Percentiles rank a stretch among this genome's conserved stretches.
Evolutionary conservation across 2,797 vertebrate genomes (phyloP).

Genomic region (Sebastes oblongus): DNA sequence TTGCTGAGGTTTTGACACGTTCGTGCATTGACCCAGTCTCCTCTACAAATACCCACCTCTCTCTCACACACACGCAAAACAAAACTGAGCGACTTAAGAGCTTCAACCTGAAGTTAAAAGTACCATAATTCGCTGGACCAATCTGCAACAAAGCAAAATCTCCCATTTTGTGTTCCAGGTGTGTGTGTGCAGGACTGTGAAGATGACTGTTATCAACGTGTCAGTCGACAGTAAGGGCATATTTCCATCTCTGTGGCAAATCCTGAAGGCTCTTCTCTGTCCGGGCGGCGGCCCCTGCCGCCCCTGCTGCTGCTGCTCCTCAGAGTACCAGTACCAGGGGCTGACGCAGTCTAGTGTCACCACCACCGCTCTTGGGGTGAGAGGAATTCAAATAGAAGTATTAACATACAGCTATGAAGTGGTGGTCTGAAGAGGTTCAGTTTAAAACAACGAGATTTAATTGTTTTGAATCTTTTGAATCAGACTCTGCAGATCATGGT

Average conservation of each 20-base stretch:
- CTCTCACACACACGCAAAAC: neutral
- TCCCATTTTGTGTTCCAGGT: neutral
- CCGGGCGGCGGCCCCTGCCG: too few relatives aligned
- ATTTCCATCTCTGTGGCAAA: neutral
- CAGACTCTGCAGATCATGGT: conserved; percentile 58
- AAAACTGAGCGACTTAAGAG: too few relatives aligned
- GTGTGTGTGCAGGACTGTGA: neutral
- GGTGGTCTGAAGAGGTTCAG: fast-evolving
- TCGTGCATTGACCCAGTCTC: neutral
- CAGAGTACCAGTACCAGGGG: too few relatives aligned
- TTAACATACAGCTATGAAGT: neutral
- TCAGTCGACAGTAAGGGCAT: neutral
- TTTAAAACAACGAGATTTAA: neutral
- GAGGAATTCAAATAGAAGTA: neutral
- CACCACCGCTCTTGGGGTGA: conserved; percentile 49
- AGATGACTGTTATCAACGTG: neutral
- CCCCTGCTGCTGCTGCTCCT: too few relatives aligned
- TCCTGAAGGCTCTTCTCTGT: conserved; percentile 11
- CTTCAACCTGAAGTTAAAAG: too few relatives aligned
- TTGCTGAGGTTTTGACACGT: neutral
- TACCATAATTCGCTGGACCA: too few relatives aligned
- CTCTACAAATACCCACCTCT: neutral
- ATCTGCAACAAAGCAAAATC: neutral
- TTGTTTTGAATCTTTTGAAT: neutral
- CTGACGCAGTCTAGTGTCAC: neutral